Conservation (phyloP, 2,797 vertebrate genomes). For the Allochrocebus solatus region DNA sequence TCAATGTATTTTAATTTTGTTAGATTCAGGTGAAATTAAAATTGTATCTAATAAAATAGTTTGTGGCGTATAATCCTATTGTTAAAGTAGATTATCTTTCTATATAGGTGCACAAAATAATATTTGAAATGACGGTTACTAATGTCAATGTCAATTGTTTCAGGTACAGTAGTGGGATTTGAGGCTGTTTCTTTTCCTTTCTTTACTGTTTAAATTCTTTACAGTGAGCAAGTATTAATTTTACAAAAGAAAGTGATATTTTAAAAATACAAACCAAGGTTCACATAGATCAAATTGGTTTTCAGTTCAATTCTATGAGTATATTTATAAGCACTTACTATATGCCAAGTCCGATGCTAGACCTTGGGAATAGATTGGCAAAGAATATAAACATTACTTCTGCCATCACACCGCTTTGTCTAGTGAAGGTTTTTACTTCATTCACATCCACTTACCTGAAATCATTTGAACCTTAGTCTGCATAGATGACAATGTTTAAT, state of each 20-base stretch:
- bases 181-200: neutral
- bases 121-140: neutral
- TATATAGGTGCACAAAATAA: neutral
- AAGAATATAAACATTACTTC: neutral
- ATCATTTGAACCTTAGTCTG: neutral
- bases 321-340: conserved; percentile 34
- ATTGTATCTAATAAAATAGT: conserved; percentile 19
- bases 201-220: neutral
- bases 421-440: neutral
- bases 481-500: neutral
- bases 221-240: conserved; percentile 14
- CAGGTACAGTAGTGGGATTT: neutral
- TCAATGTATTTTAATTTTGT: neutral
- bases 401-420: neutral
- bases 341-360: neutral
- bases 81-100: conserved; percentile 25
- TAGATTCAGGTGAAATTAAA: neutral
- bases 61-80: neutral
- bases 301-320: neutral
- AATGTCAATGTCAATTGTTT: conserved; percentile 6
- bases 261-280: conserved; percentile 24
- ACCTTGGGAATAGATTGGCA: neutral
- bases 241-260: neutral
- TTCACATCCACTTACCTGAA: neutral
- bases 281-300: neutral